Evolutionary conservation across 2,797 vertebrate species (phyloP), one percentile per base, ranked within the genome.

Genomic region (Rhinogobio ventralis): DNA sequence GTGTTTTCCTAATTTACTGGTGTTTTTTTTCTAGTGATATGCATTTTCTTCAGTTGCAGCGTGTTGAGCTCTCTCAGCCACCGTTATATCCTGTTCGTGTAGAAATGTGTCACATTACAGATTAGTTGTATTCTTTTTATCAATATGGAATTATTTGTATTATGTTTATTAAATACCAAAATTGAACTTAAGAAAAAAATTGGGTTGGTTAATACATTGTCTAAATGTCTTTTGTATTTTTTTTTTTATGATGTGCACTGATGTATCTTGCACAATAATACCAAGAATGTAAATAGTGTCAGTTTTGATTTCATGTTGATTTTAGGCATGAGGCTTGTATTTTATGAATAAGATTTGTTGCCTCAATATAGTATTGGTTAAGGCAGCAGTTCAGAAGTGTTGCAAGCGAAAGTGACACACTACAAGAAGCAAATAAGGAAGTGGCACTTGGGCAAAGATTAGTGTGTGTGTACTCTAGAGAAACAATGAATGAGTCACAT

Each of bases 331-430:
- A 51, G 33, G 42, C 20, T 51, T 74, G 10, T 51, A n/a, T 51
- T 51, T 73, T 28, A 8, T 64, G 9, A 51, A 20, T 80, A 36
- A 8, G 19, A 9, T 19, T 5, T 72, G 9, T 33, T 66, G 42
- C 8, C 60, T 36, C n/a, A 42, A n/a, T 84, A 84, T 71, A 84
- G 69, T 82, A 57, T 79, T 62, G 49, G 83, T 25, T 75, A 73
- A 74, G 81, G 86, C 83, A 85, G 83, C 13, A 72, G 30, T 57
- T 45, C 39, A 42, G 53, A 49, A 62, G 88, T 91, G 82, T 89
- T 39, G 36, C 19, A 55, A 39, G 46, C 23, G 6, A 51, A 68
- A 71, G 74, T 64, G 53, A 81, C 25, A n/a, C 42, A 23, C 66
- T 42, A 45, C 57, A 74, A 49, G 23, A 57, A 49, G 39, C 39